Evolutionary conservation across 2,797 vertebrate species (phyloP).

Genomic region (Takifugu rubripes): DNA sequence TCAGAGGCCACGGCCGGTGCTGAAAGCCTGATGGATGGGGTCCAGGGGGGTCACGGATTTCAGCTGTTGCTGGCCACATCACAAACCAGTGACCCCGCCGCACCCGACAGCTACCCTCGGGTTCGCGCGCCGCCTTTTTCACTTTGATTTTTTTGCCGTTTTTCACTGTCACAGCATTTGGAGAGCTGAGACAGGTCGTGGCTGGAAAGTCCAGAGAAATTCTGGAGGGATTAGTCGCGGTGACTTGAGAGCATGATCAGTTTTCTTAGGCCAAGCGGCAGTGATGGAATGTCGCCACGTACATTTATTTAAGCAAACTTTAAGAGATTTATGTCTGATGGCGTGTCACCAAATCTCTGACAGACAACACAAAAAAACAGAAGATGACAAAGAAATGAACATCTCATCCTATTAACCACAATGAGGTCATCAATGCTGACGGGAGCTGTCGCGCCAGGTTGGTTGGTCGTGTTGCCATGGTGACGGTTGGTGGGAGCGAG

Average conservation of each 20-base stretch:
- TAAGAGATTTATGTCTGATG: too few relatives aligned
- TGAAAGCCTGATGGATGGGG: conserved; percentile 68
- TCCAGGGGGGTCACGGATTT: conserved; percentile 60
- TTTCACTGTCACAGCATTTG: neutral
- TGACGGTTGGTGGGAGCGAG: conserved; percentile 49
- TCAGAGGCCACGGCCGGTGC: conserved; percentile 52
- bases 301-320: too few relatives aligned
- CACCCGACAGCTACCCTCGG: conserved; percentile 12
- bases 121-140: conserved; percentile 7
- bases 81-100: conserved; percentile 24
- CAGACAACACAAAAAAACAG: too few relatives aligned
- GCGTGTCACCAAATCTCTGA: too few relatives aligned
- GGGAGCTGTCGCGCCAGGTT: conserved; percentile 47
- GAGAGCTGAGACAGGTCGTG: conserved; percentile 20
- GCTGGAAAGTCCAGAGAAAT: conserved; percentile 9
- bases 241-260: neutral
- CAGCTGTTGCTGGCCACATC: conserved; percentile 64
- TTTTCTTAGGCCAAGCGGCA: neutral
- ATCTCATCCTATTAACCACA: neutral
- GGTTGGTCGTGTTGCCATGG: conserved; percentile 54
- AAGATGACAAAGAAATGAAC: too few relatives aligned
- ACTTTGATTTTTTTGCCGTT: conserved; percentile 11
- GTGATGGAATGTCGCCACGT: too few relatives aligned
- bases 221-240: conserved; percentile 16
- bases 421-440: conserved; percentile 55